phyloP scores from a whole-genome alignment of 2,888 invertebrate genomes.

The Callinectes sapidus region DNA sequence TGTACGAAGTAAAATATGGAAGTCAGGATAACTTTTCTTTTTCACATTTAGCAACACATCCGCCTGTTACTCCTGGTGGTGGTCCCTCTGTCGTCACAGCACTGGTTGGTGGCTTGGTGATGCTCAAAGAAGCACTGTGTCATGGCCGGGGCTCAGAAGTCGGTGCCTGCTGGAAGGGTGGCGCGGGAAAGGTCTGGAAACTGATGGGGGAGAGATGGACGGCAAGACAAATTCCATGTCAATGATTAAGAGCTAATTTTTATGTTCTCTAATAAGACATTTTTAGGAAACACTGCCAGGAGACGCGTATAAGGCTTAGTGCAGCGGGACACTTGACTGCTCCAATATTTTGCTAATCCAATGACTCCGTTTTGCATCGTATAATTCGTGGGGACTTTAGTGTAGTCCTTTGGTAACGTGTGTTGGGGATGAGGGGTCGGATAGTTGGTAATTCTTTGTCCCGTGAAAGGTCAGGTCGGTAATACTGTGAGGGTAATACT shows the following conservation, averaged over 20 bases:
- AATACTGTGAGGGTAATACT: constrained; percentile 26
- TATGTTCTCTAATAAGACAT: not conserved
- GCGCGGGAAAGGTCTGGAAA: not conserved
- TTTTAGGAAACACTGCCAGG: not conserved
- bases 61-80: not conserved
- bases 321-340: not conserved
- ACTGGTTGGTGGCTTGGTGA: not conserved
- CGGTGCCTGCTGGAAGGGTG: not conserved
- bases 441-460: not conserved
- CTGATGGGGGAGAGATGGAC: not conserved
- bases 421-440: not conserved
- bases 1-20: no score
- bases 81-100: not conserved
- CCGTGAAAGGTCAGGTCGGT: not conserved
- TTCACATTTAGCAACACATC: no score
- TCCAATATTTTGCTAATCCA: not conserved
- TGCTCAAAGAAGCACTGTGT: not conserved
- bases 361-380: not conserved
- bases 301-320: not conserved
- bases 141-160: not conserved
- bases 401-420: not conserved
- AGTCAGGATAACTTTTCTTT: no score
- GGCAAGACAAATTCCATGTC: constrained; percentile 7
- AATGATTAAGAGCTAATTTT: not conserved
- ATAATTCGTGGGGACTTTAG: not conserved